Base-by-base conservation (phyloP, 2,797 vertebrate genomes). In the Carapus acus region DNA sequence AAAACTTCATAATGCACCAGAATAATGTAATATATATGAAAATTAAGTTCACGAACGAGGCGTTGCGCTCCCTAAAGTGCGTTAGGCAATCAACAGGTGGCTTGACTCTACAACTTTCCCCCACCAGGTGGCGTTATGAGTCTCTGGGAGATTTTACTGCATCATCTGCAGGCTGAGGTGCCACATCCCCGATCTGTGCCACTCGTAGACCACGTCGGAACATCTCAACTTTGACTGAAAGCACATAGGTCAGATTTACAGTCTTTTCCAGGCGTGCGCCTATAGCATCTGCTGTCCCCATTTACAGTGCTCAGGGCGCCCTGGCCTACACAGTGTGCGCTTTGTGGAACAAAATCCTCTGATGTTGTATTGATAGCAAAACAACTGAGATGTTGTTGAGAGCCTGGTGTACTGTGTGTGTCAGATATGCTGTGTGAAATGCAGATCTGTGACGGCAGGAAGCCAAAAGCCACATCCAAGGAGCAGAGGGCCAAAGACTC, bases 111-210 rank as follows among this genome's bases (percentile, higher is more conserved):
- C 3, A 8, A 15, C 4, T 15, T 36, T 36, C n/a, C 14, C 6
- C 71, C 83, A 48, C 62, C 23, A 50, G 81, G 64, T 68, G 81
- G 79, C 79, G 78, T 65, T 54, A 69, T 65, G 58, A 62, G 52
- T 27, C 37, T 33, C 23, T 7, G 59, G 64, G 53, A 69, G 80
- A 65, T 77, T 76, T 65, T 31, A 27, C 72, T 78, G 59, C 72
- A 18, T 18, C 53, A 46, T 45, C 54, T 65, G 74, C 69, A 69
- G 71, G 59, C 63, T 69, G 24, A 62, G 15, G 19, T 48, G 61
- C 63, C 69, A 56, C 39, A 48, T 42, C 46, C 49, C 17, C 16
- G 6, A 23, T 64, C 23, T n/a, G n/a, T 58, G 11, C 31, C 14
- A 16, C 54, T 22, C 11, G 59, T 11, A 6, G 27, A 49, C 49